phyloP scores from a whole-genome alignment of 1,140 invertebrate species.

The Drosophila kepulauana region DNA sequence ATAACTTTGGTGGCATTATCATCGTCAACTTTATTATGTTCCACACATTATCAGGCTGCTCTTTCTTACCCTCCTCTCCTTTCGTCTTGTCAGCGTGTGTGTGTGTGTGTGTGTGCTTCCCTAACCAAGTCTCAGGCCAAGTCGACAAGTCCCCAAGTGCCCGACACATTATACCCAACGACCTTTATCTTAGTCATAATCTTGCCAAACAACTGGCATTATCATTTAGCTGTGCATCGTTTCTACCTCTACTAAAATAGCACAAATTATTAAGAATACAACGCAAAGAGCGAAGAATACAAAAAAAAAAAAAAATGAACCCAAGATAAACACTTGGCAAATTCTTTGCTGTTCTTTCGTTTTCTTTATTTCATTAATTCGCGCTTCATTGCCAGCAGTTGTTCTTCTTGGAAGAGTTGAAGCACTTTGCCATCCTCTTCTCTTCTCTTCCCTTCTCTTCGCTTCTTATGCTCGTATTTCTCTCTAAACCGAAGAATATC shows the following conservation, averaged over 20 bases:
- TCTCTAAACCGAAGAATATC: neutral
- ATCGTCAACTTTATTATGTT: slow-evolving; percentile 52
- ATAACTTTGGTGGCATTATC: slow-evolving; percentile 59
- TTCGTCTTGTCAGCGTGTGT: too few relatives aligned
- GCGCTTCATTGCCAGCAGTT: slow-evolving; percentile 11
- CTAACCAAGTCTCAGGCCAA: neutral
- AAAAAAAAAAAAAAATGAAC: too few relatives aligned
- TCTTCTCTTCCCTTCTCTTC: too few relatives aligned
- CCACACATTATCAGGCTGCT: slow-evolving; percentile 29
- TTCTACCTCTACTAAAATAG: slow-evolving; percentile 34
- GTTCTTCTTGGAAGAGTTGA: neutral
- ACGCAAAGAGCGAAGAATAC: too few relatives aligned
- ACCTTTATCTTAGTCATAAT: slow-evolving; percentile 41
- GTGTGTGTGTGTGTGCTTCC: too few relatives aligned
- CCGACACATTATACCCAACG: neutral
- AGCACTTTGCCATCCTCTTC: too few relatives aligned
- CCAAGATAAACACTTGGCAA: slow-evolving; percentile 8
- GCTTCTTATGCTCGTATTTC: neutral
- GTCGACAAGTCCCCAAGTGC: neutral
- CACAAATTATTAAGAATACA: slow-evolving; percentile 39
- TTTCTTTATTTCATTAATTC: neutral
- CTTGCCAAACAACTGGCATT: slow-evolving; percentile 45
- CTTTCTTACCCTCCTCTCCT: neutral
- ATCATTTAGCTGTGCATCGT: slow-evolving; percentile 41
- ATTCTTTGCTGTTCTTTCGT: neutral